Conservation (phyloP, 92 coral and sea anemone genomes). For the Desmophyllum pertusum region DNA sequence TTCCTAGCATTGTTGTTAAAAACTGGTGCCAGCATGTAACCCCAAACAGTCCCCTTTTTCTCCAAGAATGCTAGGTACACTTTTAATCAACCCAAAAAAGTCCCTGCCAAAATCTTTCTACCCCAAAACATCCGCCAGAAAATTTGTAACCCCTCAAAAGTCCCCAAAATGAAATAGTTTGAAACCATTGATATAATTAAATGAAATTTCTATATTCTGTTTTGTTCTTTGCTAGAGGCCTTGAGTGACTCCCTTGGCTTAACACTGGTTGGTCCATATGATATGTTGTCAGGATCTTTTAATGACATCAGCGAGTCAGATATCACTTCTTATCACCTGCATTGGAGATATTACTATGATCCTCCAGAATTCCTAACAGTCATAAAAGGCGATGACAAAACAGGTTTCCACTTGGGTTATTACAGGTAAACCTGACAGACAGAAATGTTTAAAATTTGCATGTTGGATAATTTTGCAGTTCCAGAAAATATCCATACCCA, state of each 20-base stretch:
- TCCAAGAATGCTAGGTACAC: too few relatives aligned
- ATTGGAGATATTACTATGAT: constrained; percentile 94
- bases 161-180: neutral
- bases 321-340: constrained; percentile 78
- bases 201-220: neutral
- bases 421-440: constrained; percentile 69
- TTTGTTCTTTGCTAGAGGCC: constrained; percentile 62
- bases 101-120: too few relatives aligned
- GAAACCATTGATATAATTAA: neutral
- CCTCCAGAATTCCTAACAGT: constrained; percentile 98
- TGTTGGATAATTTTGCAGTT: too few relatives aligned
- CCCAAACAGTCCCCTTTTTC: too few relatives aligned
- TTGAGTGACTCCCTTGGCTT: constrained; percentile 65
- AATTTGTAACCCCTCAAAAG: too few relatives aligned
- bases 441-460: neutral
- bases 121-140: too few relatives aligned
- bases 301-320: constrained; percentile 47
- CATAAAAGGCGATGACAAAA: constrained; percentile 71
- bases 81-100: too few relatives aligned
- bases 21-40: too few relatives aligned
- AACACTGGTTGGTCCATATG: constrained; percentile 92
- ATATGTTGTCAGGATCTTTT: constrained; percentile 75
- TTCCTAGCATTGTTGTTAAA: neutral
- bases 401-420: constrained; percentile 93
- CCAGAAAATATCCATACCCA: too few relatives aligned